phyloP scores from a whole-genome alignment of 2,113 vertebrate species.

The Pangasianodon hypophthalmus region DNA sequence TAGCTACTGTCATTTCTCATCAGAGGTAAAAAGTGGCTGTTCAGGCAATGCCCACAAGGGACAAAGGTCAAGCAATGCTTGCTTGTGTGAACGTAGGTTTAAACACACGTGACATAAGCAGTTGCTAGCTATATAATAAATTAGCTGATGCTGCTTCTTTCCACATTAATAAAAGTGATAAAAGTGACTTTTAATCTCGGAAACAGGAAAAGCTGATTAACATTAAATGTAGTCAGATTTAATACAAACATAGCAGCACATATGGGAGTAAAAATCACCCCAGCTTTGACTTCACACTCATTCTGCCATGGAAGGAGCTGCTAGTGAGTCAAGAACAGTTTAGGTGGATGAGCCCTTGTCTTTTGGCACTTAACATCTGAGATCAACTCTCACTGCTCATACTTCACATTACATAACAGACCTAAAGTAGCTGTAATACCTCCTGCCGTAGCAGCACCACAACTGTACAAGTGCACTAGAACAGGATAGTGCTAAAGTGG shows the following conservation, averaged over 20 bases:
- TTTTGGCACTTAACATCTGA: slow-evolving; percentile 47
- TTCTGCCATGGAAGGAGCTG: slow-evolving; percentile 36
- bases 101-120: background rate
- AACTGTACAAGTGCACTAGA: background rate
- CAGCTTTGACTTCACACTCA: background rate
- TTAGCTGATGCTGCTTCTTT: too few species aligned
- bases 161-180: background rate
- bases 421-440: background rate
- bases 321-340: slow-evolving; percentile 4
- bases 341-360: slow-evolving; percentile 39
- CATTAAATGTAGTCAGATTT: background rate
- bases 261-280: background rate
- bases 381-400: slow-evolving; percentile 23
- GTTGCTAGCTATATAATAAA: too few species aligned
- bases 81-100: background rate
- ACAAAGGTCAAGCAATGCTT: background rate
- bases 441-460: background rate
- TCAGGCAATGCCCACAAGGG: background rate
- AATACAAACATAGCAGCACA: background rate
- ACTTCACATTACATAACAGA: slow-evolving; percentile 40
- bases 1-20: background rate
- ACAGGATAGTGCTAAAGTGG: background rate
- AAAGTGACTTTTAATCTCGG: background rate
- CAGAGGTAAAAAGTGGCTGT: too few species aligned
- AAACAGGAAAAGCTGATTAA: background rate